phyloP scores from a whole-genome alignment of 2,797 vertebrate species.

The Pteronotus mesoamericanus region DNA sequence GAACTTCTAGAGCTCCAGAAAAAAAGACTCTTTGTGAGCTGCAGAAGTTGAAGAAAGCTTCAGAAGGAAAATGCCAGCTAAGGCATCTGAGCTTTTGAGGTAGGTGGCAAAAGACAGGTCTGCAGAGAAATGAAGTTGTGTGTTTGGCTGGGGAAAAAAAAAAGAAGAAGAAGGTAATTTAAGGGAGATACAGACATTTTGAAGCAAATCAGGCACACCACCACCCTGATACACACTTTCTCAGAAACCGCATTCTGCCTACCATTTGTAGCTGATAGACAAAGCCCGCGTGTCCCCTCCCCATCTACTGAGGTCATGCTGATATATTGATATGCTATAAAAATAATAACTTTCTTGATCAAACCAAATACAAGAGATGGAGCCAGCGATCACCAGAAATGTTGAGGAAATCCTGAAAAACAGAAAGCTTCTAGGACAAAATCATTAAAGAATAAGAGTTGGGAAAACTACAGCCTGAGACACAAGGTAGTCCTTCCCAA shows the following conservation, averaged over 20 bases:
- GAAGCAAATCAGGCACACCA: background rate
- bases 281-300: background rate
- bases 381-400: conserved; percentile 37
- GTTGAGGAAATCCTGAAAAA: conserved; percentile 21
- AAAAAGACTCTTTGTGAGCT: background rate
- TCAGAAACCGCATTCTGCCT: background rate
- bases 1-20: background rate
- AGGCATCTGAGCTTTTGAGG: background rate
- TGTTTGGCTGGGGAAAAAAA: background rate
- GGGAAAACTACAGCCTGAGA: background rate
- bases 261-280: background rate
- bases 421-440: background rate
- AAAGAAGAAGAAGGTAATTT: background rate
- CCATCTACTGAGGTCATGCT: background rate
- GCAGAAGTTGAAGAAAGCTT: conserved; percentile 8
- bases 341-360: background rate
- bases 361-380: conserved; percentile 13
- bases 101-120: background rate
- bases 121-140: background rate
- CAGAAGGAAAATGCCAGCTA: background rate
- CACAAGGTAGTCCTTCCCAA: background rate
- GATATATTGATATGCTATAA: background rate
- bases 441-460: background rate
- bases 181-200: background rate
- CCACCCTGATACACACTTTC: background rate